Evolutionary conservation across 1,140 invertebrate genomes (phyloP), one percentile per base, ranked within the genome.

Genomic region (Drosophila parabipectinata): DNA sequence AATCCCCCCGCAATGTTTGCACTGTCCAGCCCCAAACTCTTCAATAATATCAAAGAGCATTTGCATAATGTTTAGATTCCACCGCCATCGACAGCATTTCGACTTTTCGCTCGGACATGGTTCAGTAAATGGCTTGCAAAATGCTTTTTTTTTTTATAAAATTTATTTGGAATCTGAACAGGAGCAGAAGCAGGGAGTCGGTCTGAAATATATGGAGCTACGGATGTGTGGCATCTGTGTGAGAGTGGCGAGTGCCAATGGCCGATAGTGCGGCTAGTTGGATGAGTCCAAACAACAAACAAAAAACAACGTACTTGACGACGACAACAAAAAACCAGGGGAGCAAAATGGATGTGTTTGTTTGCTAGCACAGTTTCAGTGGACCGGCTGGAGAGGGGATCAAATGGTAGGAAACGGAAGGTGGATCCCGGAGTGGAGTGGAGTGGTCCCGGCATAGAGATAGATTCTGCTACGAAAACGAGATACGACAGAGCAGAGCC

Each of bases 401-500:
- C 21, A 58, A 26, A 51, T 34, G 9, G 8, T 21, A 28, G 59
- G 51, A 63, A 66, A 34, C 72, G 71, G 60, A 66, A 58, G 52
- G 50, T 54, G 62, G 53, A 62, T 51, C 32, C 50, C 48, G n/a
- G 39, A 5, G 51, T 37, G 26, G 26, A 28, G 26, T 28, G 26
- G 26, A 26, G 18, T 18, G 18, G 26, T 6, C 26, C 5, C 26
- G 6, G 6, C 5, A 28, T 28, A 1, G 26, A 14, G 62, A 67
- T 51, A 76, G 82, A 77, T 80, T 78, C 75, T 60, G 67, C 83
- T 72, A 76, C 83, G 82, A 87, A 82, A 88, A 66, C 75, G 56
- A 82, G 82, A 82, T 88, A 88, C 78, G 74, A 69, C 69, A 80
- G 72, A 72, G 26, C 64, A 60, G 44, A 59, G 68, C 55, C 78